Evolutionary conservation across 2,888 invertebrate species (phyloP).

Genomic region (Ariolimax columbianus): DNA sequence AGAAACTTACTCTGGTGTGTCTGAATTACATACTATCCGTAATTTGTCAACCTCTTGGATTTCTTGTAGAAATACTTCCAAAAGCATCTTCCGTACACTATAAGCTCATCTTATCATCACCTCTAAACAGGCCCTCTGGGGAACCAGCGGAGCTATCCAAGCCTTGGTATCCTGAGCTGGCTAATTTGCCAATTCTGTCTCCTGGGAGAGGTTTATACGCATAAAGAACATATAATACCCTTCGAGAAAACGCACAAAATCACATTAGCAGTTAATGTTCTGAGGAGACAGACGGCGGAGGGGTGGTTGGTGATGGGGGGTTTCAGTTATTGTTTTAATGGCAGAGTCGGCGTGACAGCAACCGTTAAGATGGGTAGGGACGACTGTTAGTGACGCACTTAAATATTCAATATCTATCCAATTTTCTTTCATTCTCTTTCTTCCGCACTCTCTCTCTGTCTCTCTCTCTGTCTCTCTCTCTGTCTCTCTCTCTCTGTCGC

Average conservation of each 20-base stretch:
- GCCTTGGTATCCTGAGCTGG: not conserved
- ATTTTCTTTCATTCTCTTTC: not conserved
- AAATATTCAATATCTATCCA: not conserved
- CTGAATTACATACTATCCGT: not conserved
- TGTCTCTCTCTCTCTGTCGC: too few species aligned
- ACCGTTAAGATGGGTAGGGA: too few species aligned
- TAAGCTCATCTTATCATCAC: not conserved
- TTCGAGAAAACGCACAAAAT: conserved; percentile 27
- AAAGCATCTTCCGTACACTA: not conserved
- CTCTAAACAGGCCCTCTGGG: not conserved
- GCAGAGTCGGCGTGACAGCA: not conserved
- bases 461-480: not conserved
- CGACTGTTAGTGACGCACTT: not conserved
- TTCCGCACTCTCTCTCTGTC: conserved; percentile 11
- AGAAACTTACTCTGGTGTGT: too few species aligned
- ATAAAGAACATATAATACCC: conserved; percentile 46
- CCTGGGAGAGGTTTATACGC: conserved; percentile 32
- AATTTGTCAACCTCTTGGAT: too few species aligned
- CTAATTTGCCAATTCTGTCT: conserved; percentile 39
- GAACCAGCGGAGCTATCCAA: not conserved
- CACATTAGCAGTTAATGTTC: conserved; percentile 49
- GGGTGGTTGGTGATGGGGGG: not conserved
- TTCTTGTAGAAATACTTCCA: not conserved
- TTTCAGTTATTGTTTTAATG: conserved; percentile 44
- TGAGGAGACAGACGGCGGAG: not conserved